Evolutionary conservation across 2,113 vertebrate species (phyloP), one percentile per base, ranked within the genome.

Genomic region (Coturnix japonica): DNA sequence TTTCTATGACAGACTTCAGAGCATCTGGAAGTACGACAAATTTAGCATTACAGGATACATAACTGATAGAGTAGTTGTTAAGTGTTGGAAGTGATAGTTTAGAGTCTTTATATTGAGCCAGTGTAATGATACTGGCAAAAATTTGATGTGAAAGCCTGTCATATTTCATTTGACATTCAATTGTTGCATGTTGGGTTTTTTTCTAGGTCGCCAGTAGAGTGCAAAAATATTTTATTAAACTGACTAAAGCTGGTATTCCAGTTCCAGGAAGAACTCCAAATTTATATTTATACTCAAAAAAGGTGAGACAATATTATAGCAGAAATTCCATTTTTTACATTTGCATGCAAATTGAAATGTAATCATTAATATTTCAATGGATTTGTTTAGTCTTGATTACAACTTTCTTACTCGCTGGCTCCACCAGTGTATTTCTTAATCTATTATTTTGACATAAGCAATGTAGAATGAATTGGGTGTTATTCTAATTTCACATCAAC

Each of bases 211-310:
- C 99, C 94, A 99, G 99, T 95, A 97, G 99, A 90, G 99, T 99
- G 79, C 99, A 99, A 93, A 99, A 99, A 96, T 99, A 99, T 96
- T 99, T 99, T 97, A 99, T 99, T 98, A 99, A 99, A 97, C 97
- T 99, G 97, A 99, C 99, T 85, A 99, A 99, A 98, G 99, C 99
- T 94, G 99, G 99, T 65, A 99, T 99, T 96, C 99, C 99, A n/a
- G 99, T 99, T 86, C 99, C 99, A 76, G 99, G 99, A 95, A 98
- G 99, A 97, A 99, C 99, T 61, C 99, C 99, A 91, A 99, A 99
- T 94, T 96, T 99, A 89, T 99, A 98, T 98, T 98, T 99, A 97
- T 99, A 99, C 97, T 99, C 98, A 96, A 99, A 99, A 97, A 99
- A 99, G 99, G 99, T 99, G 97, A 97, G 85, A 81, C 22, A 73